These are phyloP conservation scores for Lottia gigantea DNA, from an alignment of 2,888 invertebrate species.

Conservation along the genomic window DNA sequence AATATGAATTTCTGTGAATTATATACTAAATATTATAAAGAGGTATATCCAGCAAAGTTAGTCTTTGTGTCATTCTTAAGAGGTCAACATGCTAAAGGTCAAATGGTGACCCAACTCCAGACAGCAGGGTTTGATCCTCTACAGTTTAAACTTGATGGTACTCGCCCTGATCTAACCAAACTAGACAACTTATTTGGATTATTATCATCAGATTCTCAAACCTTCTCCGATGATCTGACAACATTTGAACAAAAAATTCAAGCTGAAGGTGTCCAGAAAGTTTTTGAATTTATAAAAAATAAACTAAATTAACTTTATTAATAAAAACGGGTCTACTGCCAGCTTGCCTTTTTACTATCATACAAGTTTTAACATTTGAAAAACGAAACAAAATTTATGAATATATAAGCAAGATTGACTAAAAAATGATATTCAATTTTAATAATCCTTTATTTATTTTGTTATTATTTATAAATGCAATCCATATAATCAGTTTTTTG, in stretches of 20 bases:
- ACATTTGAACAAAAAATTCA: conserved; percentile 40
- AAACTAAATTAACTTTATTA: too few species aligned
- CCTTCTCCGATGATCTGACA: conserved; percentile 49
- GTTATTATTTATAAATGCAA: too few species aligned
- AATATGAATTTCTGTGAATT: conserved; percentile 54
- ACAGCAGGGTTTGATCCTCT: conserved; percentile 47
- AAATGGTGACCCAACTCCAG: conserved; percentile 58
- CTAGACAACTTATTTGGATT: conserved; percentile 66
- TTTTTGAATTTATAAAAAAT: conserved; percentile 27
- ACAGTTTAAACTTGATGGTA: conserved; percentile 58
- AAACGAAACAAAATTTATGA: too few species aligned
- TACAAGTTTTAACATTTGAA: too few species aligned
- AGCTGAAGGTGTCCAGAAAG: conserved; percentile 36
- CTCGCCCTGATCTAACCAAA: conserved; percentile 65
- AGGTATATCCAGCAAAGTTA: conserved; percentile 64
- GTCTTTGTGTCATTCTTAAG: conserved; percentile 68
- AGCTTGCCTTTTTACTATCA: too few species aligned
- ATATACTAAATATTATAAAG: conserved; percentile 62
- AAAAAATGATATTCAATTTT: too few species aligned
- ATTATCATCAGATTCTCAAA: conserved; percentile 53
- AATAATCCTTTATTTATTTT: too few species aligned
- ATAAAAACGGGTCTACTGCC: too few species aligned
- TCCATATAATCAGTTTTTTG: too few species aligned
- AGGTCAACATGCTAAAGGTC: conserved; percentile 57
- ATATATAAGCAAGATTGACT: too few species aligned